phyloP scores from a whole-genome alignment of 2,113 vertebrate genomes.

The Clupea harengus region DNA sequence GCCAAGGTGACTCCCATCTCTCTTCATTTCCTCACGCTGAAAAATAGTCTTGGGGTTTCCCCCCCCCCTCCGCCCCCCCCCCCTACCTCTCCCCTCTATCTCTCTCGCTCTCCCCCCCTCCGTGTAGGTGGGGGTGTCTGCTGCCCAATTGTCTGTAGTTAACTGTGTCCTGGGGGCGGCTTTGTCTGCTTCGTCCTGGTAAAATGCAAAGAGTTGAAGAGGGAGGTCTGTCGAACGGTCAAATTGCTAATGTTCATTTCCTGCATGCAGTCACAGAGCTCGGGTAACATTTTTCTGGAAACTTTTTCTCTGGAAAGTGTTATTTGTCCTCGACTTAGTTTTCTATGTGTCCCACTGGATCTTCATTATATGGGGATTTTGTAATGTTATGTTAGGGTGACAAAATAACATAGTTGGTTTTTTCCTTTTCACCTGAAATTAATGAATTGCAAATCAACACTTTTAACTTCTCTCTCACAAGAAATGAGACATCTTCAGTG shows the following conservation, averaged over 20 bases:
- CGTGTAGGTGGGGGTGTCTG: background rate
- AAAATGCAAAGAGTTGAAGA: background rate
- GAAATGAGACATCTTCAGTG: no score
- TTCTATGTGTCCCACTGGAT: no score
- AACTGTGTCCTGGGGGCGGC: background rate
- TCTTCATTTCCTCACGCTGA: constrained; percentile 33
- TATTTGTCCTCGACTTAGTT: no score
- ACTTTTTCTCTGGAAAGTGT: no score
- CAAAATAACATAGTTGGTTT: no score
- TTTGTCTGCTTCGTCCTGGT: background rate
- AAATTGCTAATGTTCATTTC: background rate
- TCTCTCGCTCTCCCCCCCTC: background rate
- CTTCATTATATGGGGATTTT: no score
- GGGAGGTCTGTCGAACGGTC: background rate
- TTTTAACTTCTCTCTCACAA: no score
- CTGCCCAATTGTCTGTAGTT: background rate
- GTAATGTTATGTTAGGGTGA: no score
- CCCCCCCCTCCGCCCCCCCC: background rate
- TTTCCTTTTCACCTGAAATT: background rate
- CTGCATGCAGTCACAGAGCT: background rate
- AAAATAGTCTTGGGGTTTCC: constrained; percentile 25
- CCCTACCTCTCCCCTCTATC: background rate
- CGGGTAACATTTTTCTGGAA: background rate
- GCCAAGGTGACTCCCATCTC: constrained; percentile 39
- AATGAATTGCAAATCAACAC: background rate